Percentiles rank a stretch among this genome's conserved stretches.
Evolutionary conservation across 2,797 vertebrate species (phyloP).

Genomic region (Dendrocincla tyrannina): DNA sequence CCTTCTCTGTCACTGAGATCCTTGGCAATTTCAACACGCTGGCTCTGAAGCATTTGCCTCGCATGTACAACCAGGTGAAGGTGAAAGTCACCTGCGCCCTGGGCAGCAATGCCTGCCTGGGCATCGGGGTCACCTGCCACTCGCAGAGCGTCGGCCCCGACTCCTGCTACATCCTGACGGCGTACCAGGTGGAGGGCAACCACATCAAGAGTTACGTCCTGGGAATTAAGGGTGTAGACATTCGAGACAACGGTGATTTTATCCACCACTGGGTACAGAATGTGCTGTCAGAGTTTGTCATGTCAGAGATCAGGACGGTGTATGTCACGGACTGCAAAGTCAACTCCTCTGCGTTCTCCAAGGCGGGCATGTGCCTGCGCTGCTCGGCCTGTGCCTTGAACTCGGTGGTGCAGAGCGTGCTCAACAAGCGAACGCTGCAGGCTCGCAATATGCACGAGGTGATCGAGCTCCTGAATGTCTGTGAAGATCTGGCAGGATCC

Average conservation of each 20-base stretch:
- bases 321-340: constrained; percentile 93
- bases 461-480: constrained; percentile 91
- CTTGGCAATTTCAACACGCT: constrained; percentile 95
- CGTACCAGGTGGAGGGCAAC: constrained; percentile 93
- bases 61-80: constrained; percentile 99
- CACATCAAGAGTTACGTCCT: constrained; percentile 94
- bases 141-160: constrained; percentile 90
- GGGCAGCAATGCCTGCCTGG: constrained; percentile 91
- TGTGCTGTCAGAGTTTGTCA: constrained; percentile 97
- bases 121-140: constrained; percentile 96
- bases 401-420: constrained; percentile 91
- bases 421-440: constrained; percentile 94
- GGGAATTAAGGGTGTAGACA: constrained; percentile 89
- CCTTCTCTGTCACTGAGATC: constrained; percentile 93
- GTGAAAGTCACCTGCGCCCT: constrained; percentile 98
- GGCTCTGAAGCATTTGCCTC: constrained; percentile 93
- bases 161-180: constrained; percentile 93
- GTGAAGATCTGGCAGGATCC: constrained; percentile 89
- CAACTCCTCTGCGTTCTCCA: constrained; percentile 86
- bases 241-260: constrained; percentile 91
- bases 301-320: constrained; percentile 96
- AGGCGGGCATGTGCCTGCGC: constrained; percentile 90
- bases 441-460: constrained; percentile 95
- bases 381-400: constrained; percentile 95
- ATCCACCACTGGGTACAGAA: constrained; percentile 99